Base-by-base conservation (phyloP, 2,888 invertebrate species). In the Cheilosia vernalis region DNA sequence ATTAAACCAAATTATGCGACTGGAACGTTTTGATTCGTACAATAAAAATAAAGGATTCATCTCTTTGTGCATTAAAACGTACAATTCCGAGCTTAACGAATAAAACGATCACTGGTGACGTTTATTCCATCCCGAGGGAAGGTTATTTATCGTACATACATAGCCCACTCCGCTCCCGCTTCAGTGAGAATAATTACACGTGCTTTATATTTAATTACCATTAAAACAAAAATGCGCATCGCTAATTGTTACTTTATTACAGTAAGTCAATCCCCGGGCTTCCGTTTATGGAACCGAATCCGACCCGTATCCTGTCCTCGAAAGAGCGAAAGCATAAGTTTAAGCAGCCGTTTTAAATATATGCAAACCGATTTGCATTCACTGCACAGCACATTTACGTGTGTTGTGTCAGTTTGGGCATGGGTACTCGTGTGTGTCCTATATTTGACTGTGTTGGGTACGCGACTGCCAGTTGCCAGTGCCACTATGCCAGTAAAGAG, bases 201-300 rank as follows among this genome's bases (percentile, higher is more conserved):
- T 73, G 79, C 79, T 79, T 79, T 73, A 74, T 79, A 84, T 84
- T 84, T 74, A 79, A 84, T 84, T 84, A 79, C 73, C 63, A 56
- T 79, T 83, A 66, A 79, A 84, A 79, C 56, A 79, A 84, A 83
- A 83, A 73, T 74, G 56, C 73, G 73, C 79, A 79, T 73, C 73
- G 73, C 79, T 79, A 79, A 83, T 83, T 83, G 83, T 79, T 83
- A 83, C 83, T 83, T 79, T 83, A 83, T 83, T 83, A 84, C 58
- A 42, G 83, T 70, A 79, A 84, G 79, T 74, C 79, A 84, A 79
- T 63, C 64, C 73, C 33, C 49, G 61, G 69, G 55, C 53, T 61
- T 67, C 44, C 67, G 63, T 53, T 66, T 40, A n/a, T 33, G 60
- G 13, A 49, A 51, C 7, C 74, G 74, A 53, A 64, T 64, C 30